These are phyloP conservation scores for Augochlora pura DNA, from an alignment of 1,140 invertebrate genomes.

Conservation along the genomic window DNA sequence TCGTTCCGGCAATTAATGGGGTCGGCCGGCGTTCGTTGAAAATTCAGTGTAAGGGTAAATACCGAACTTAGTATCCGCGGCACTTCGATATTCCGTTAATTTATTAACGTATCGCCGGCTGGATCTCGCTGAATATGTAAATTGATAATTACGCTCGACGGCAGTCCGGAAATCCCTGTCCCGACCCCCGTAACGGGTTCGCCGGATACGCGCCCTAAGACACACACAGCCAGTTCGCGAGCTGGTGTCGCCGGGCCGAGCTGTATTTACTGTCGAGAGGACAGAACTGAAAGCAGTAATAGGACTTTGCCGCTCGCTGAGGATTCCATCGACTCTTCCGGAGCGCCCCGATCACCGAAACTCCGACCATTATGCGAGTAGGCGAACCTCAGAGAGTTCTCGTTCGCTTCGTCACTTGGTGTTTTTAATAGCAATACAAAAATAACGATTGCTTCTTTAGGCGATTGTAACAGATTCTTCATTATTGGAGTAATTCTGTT, in stretches of 20 bases:
- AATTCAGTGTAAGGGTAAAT: constrained; percentile 55
- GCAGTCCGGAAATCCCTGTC: constrained; percentile 6
- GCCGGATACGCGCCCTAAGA: neutral
- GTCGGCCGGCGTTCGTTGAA: constrained; percentile 38
- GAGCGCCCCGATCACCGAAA: no score
- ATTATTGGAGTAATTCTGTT: no score
- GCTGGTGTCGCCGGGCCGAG: neutral
- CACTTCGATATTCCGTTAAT: constrained; percentile 47
- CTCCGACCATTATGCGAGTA: no score
- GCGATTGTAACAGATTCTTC: no score
- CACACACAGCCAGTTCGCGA: neutral
- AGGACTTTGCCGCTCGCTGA: neutral
- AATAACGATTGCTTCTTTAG: no score
- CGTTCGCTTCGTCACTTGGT: no score
- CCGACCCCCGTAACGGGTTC: neutral
- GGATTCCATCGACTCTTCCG: neutral
- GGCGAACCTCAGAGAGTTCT: no score
- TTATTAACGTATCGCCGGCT: constrained; percentile 48
- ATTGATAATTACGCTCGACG: constrained; percentile 43
- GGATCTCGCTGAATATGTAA: constrained; percentile 49
- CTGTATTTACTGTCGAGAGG: constrained; percentile 1
- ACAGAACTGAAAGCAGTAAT: neutral
- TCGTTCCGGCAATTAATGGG: constrained; percentile 49
- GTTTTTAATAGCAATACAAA: no score
- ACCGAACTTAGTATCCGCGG: constrained; percentile 40